Evolutionary conservation across 2,797 vertebrate species (phyloP).

Genomic region (Eulemur rubriventer): DNA sequence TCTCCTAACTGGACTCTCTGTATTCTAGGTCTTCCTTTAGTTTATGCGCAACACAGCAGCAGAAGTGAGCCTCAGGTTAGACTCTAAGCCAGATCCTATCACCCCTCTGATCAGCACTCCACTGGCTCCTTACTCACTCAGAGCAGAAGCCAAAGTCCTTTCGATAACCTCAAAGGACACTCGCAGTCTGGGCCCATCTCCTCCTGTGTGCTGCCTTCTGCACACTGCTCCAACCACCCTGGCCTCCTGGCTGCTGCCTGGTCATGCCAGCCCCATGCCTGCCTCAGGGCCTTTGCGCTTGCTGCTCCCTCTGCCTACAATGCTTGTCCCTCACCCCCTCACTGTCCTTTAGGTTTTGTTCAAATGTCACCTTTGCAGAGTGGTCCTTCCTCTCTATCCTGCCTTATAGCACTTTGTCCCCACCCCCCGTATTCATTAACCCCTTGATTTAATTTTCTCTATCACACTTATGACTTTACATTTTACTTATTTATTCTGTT

Average conservation of each 20-base stretch:
- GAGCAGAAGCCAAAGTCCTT: not conserved
- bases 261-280: too few relatives aligned
- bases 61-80: not conserved
- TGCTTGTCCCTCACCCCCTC: not conserved
- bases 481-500: not conserved
- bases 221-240: not conserved
- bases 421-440: not conserved
- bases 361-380: not conserved
- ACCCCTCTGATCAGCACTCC: too few relatives aligned
- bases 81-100: not conserved
- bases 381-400: not conserved
- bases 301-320: not conserved
- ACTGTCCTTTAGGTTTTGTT: not conserved
- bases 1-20: not conserved
- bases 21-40: not conserved
- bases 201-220: too few relatives aligned
- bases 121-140: not conserved
- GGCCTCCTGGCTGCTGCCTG: not conserved
- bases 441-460: not conserved
- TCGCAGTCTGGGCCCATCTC: not conserved
- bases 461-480: not conserved
- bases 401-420: fast-evolving
- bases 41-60: not conserved
- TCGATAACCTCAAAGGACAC: not conserved
- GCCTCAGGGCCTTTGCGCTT: not conserved